Conservation (phyloP, 2,113 vertebrate species). For the Ranitomeya imitator region DNA sequence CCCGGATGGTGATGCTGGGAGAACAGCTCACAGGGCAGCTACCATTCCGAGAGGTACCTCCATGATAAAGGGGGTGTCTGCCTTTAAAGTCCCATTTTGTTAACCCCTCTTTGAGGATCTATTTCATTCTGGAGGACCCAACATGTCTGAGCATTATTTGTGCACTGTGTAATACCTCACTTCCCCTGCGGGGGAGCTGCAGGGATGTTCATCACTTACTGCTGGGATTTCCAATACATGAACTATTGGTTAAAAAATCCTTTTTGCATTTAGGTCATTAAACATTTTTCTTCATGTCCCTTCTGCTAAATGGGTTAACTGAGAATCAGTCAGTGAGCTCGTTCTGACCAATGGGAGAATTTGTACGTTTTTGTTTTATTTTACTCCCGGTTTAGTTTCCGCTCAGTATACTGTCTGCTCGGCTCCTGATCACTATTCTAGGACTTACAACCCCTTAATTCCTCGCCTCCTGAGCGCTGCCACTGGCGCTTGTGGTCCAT, state of each 20-base stretch:
- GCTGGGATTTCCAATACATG: neutral
- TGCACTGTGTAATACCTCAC: neutral
- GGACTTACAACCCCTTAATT: too few relatives aligned
- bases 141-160: neutral
- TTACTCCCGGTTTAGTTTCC: too few relatives aligned
- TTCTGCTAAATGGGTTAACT: too few relatives aligned
- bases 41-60: constrained; percentile 83
- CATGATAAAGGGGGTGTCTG: neutral
- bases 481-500: too few relatives aligned
- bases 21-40: constrained; percentile 84
- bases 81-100: neutral
- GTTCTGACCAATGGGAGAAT: too few relatives aligned
- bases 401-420: too few relatives aligned
- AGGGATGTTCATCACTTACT: neutral
- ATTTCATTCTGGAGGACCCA: neutral
- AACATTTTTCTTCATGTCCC: too few relatives aligned
- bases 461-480: neutral
- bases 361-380: too few relatives aligned
- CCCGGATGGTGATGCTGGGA: constrained; percentile 91
- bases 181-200: neutral
- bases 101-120: neutral
- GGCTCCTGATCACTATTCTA: too few relatives aligned
- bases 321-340: too few relatives aligned
- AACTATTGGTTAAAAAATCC: too few relatives aligned
- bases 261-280: too few relatives aligned